Base-by-base conservation (phyloP, 2,888 invertebrate species). In the Cataglyphis altisquamis region DNA sequence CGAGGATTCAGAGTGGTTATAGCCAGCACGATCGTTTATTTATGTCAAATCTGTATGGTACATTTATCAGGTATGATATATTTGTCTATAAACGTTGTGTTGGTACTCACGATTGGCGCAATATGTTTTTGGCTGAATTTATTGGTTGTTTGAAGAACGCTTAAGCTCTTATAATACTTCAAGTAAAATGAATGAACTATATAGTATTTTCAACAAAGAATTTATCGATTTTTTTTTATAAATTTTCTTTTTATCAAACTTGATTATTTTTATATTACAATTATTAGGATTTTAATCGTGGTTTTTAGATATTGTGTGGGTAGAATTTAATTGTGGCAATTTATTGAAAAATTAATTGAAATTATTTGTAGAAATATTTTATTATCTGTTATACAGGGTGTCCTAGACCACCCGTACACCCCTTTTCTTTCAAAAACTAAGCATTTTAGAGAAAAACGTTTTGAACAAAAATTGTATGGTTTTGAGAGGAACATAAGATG, bases 41-140 rank as follows among this genome's bases (percentile, higher is more conserved):
- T 67, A 41, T 57, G 55, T 77, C 77, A 67, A 67, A 77, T 55
- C 41, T 55, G 67, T 32, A 67, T 39, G 39, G n/a, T 21, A 41
- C 77, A 67, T 77, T 77, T 55, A 64, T 77, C 66, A 66, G 8
- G 4, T 41, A 41, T 67, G 77, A 77, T 55, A 39, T 77, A 66
- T 77, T 67, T 57, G 77, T 66, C 41, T 29, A 9, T 67, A 77
- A 36, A 52, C 39, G 36, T 57, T 77, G 48, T n/a, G 66, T 41
- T 21, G 15, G 15, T 66, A 66, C 41, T 77, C 77, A 41, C 77
- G 77, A 41, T 75, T 64, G 36, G 36, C 18, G 45, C 67, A 67
- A 52, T 77, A 67, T 75, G 12, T 63, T 77, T 77, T 67, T 41
- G 32, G 12, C 39, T 57, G 41, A 41, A 77, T 77, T 77, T 77